Evolutionary conservation across 2,888 invertebrate species (phyloP).

Genomic region (Elgonia sp.): DNA sequence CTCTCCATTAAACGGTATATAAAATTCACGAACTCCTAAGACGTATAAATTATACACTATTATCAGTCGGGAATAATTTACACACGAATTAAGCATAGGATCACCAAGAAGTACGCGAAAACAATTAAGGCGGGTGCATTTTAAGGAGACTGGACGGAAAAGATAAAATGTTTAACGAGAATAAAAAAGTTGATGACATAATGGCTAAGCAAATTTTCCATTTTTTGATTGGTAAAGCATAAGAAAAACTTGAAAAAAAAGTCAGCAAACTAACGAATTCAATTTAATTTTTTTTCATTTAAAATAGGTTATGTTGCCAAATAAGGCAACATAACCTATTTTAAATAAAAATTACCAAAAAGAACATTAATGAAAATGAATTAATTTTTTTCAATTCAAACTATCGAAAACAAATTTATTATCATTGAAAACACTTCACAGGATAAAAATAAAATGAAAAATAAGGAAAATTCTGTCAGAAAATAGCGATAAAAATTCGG

Average conservation of each 20-base stretch:
- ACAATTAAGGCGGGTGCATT: conserved; percentile 53
- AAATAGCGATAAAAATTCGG: conserved; percentile 27
- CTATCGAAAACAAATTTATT: no score
- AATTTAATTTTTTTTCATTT: no score
- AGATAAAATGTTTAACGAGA: conserved; percentile 5
- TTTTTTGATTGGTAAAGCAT: no score
- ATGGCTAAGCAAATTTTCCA: neutral
- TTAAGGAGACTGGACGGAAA: conserved; percentile 16
- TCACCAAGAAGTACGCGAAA: conserved; percentile 46
- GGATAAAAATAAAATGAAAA: no score
- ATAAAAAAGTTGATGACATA: neutral
- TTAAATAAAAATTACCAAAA: no score
- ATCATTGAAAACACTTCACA: no score
- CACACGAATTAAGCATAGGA: conserved; percentile 58
- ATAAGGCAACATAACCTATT: no score
- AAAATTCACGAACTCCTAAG: conserved; percentile 69
- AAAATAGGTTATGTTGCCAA: no score
- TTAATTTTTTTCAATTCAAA: no score
- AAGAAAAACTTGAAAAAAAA: no score
- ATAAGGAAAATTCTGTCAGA: neutral
- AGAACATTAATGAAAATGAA: no score
- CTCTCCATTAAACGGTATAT: conserved; percentile 67
- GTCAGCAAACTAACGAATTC: no score
- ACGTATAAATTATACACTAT: conserved; percentile 70
- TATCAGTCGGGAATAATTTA: conserved; percentile 69